A percentile compares a stretch with the other conserved stretches of the same genome.
Evolutionary conservation across 2,797 vertebrate species (phyloP).

Genomic region (Parauchenoglanis ngamensis): DNA sequence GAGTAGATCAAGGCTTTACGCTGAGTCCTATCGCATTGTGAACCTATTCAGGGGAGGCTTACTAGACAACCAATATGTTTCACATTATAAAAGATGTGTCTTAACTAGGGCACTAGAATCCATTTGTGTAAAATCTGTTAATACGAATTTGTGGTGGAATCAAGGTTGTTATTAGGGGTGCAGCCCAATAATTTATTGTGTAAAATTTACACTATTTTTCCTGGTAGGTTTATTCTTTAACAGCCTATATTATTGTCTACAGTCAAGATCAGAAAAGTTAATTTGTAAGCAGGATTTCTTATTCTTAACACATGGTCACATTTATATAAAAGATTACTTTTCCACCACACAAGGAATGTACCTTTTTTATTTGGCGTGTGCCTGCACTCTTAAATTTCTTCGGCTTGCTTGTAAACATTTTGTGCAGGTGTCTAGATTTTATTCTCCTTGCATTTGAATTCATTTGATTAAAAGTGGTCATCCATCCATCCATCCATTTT

Average conservation of each 20-base stretch:
- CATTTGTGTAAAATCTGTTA: not conserved
- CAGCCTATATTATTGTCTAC: not conserved
- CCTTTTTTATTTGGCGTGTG: not conserved
- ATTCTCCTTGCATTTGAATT: no score
- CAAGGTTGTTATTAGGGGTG: not conserved
- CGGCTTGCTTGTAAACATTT: no score
- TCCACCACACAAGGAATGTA: not conserved
- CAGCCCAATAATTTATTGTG: not conserved
- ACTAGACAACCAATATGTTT: not conserved
- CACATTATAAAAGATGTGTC: not conserved
- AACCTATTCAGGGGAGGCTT: not conserved
- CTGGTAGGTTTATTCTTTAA: not conserved
- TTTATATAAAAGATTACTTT: not conserved
- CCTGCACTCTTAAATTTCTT: not conserved
- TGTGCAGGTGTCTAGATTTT: no score
- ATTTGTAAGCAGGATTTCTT: not conserved
- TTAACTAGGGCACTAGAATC: not conserved
- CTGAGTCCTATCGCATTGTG: not conserved
- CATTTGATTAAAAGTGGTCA: no score
- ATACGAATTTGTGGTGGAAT: not conserved
- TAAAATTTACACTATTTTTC: no score
- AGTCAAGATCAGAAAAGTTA: not conserved
- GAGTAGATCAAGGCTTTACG: not conserved
- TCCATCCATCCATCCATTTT: no score
- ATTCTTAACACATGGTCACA: not conserved